Conservation (phyloP, 1,140 invertebrate species). For the Harpegnathos saltator region DNA sequence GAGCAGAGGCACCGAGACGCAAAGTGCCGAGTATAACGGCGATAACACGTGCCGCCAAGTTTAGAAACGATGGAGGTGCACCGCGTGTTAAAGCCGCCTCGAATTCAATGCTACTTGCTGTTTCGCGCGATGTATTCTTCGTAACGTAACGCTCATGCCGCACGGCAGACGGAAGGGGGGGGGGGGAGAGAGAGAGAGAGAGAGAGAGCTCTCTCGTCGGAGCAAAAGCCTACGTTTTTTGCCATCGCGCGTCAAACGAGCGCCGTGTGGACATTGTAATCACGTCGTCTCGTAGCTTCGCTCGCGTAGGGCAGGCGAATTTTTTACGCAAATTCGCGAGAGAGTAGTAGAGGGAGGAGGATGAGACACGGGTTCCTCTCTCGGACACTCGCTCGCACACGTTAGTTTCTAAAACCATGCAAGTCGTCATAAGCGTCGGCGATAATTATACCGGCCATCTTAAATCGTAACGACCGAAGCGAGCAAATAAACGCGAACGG, state of each 20-base stretch:
- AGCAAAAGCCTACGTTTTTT: slow-evolving; percentile 27
- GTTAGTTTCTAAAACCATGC: slow-evolving; percentile 36
- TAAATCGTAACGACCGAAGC: neutral
- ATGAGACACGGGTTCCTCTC: neutral
- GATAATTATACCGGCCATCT: slow-evolving; percentile 35
- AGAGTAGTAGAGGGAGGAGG: too few species aligned
- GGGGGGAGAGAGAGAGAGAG: too few species aligned
- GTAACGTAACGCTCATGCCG: neutral
- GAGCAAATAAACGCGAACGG: slow-evolving; percentile 1
- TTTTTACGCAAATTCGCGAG: slow-evolving; percentile 32
- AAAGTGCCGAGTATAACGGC: too few species aligned
- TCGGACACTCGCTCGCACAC: neutral
- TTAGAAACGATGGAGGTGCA: slow-evolving; percentile 15
- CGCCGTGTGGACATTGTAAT: slow-evolving; percentile 34
- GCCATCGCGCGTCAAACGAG: neutral
- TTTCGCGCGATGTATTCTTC: neutral
- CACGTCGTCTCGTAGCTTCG: slow-evolving; percentile 15
- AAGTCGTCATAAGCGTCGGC: neutral
- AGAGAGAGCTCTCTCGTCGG: slow-evolving; percentile 9
- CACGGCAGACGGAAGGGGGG: too few species aligned
- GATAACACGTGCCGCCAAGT: slow-evolving; percentile 5
- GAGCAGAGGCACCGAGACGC: too few species aligned
- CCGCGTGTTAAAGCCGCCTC: too few species aligned
- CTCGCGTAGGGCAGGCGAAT: slow-evolving; percentile 23
- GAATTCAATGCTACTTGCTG: neutral